Conservation (phyloP, 2,797 vertebrate species). For the Aphelocoma californica region DNA sequence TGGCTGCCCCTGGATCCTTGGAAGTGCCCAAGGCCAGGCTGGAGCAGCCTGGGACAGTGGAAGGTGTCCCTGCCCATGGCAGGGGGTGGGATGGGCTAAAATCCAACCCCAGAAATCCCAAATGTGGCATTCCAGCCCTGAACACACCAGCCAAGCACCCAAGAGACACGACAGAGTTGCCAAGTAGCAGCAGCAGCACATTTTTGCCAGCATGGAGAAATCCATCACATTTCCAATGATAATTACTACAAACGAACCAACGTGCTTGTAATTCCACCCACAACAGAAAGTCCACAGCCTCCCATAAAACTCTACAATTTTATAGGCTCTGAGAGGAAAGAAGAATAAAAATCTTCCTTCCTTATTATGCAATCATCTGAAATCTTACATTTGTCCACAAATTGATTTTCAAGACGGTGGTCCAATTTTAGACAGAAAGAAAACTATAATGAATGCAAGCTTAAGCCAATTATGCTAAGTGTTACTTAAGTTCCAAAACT, state of each 20-base stretch:
- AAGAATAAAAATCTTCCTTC: background rate
- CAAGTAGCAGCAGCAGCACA: background rate
- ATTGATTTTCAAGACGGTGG: background rate
- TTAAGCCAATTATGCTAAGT: background rate
- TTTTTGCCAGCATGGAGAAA: background rate
- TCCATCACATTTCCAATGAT: background rate
- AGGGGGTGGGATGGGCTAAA: background rate
- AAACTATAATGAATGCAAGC: background rate
- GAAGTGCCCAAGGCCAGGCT: background rate
- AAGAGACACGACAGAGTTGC: rapidly evolving
- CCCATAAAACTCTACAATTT: background rate
- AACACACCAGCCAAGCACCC: background rate
- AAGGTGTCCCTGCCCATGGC: background rate
- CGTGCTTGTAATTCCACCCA: background rate
- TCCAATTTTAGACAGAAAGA: background rate
- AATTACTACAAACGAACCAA: background rate
- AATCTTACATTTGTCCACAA: background rate
- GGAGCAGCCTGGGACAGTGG: background rate
- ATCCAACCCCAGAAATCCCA: background rate
- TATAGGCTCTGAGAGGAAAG: background rate
- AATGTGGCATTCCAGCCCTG: background rate
- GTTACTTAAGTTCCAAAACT: background rate
- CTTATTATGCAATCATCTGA: background rate
- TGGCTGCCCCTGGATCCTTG: background rate
- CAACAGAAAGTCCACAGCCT: background rate